Base-by-base conservation (phyloP, 2,113 vertebrate genomes). In the Gymnobelideus leadbeateri region DNA sequence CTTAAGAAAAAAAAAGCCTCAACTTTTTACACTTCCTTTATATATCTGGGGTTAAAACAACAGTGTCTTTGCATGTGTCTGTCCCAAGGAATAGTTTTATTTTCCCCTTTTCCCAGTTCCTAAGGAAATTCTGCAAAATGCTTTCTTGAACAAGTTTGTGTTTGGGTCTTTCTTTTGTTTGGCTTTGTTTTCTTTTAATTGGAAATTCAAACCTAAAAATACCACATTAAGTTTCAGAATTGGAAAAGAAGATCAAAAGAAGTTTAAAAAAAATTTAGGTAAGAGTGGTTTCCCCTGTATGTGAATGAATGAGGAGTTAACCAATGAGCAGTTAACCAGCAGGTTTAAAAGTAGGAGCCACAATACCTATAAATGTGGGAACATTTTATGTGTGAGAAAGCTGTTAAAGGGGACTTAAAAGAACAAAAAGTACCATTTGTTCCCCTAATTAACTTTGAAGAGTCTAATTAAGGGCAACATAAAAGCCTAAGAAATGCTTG, bases 371-470 rank as follows among this genome's bases (percentile, higher is more conserved):
- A 98, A 98, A 92, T 92, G 95, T 95, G 92, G 97, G 96, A 98
- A 97, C 95, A 98, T 98, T 98, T 98, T 98, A 97, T 98, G 97
- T 97, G 97, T 97, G 96, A 98, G 98, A 98, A 97, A 98, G 97
- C 96, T 97, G 95, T 95, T 98, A 98, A 98, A 98, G 98, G 96
- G 97, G 98, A 98, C 97, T 98, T 98, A 98, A 97, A 98, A 98
- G 97, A 98, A 98, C 97, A 98, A 98, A 98, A 98, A 97, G 98
- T 98, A 98, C 97, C 97, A 98, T 98, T 98, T 97, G 97, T 96
- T 98, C 98, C 97, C 95, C 96, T 96, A 97, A 98, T 98, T 98
- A 98, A 98, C 98, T 98, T 95, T 98, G 98, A 98, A 98, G 94
- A 96, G 96, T 98, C 95, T 98, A 97, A 97, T 98, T 99, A 99